Conservation (phyloP, 2,888 invertebrate species). For the Drosophila silvestris region DNA sequence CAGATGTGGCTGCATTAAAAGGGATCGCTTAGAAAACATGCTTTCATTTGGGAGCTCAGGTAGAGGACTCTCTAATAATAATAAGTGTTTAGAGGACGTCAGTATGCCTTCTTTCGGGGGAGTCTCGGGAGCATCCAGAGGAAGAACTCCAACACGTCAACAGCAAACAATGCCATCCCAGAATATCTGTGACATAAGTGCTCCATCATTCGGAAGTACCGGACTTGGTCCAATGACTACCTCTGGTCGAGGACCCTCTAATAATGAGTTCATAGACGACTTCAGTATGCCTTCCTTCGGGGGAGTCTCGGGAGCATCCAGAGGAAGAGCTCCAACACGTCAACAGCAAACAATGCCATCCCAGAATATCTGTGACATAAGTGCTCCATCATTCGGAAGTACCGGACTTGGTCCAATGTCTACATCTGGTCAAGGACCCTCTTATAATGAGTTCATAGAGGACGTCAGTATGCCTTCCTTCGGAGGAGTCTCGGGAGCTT, state of each 20-base stretch:
- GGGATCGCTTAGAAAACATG: slow-evolving; percentile 12
- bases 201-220: slow-evolving; percentile 5
- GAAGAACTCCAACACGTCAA: neutral
- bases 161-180: neutral
- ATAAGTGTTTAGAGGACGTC: neutral
- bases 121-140: slow-evolving; percentile 4
- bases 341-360: no score
- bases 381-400: neutral
- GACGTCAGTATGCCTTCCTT: slow-evolving; percentile 18
- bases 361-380: neutral
- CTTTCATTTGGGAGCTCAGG: neutral
- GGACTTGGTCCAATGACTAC: neutral
- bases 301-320: slow-evolving; percentile 1
- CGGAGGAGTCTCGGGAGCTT: neutral
- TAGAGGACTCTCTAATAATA: neutral
- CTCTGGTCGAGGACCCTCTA: neutral
- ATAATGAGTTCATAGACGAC: slow-evolving; percentile 1
- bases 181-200: slow-evolving; percentile 1
- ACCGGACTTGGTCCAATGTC: neutral
- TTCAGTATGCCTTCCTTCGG: slow-evolving; percentile 13
- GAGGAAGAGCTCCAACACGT: neutral
- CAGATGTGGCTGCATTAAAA: neutral
- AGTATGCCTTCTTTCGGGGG: neutral
- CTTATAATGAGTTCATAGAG: neutral
- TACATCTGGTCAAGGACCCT: neutral